Percentiles rank a stretch among this genome's conserved stretches.
phyloP scores from a whole-genome alignment of 2,888 invertebrate species.

The Philonicus albiceps region DNA sequence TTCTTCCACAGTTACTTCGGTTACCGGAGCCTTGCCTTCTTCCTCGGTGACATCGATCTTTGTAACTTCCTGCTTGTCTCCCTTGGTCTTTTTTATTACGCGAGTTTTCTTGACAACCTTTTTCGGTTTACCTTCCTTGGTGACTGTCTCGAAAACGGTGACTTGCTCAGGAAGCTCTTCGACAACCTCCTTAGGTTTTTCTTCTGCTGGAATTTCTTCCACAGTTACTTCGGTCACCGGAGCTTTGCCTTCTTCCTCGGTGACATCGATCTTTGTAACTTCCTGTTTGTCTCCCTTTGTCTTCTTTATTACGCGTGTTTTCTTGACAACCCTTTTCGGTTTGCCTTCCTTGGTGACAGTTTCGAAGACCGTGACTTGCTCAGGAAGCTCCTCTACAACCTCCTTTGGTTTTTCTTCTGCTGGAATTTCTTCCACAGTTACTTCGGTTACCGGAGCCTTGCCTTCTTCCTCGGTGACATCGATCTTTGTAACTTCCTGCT shows the following conservation, averaged over 20 bases:
- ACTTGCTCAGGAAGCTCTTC: slow-evolving; percentile 54
- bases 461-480: slow-evolving; percentile 55
- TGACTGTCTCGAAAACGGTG: slow-evolving; percentile 57
- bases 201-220: slow-evolving; percentile 50
- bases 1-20: no score
- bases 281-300: slow-evolving; percentile 58
- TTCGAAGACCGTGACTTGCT: slow-evolving; percentile 55
- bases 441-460: slow-evolving; percentile 55
- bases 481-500: slow-evolving; percentile 58
- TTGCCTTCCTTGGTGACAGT: slow-evolving; percentile 51
- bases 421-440: slow-evolving; percentile 55
- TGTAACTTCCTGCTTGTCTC: slow-evolving; percentile 56
- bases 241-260: slow-evolving; percentile 58
- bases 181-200: slow-evolving; percentile 52
- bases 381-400: slow-evolving; percentile 51
- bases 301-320: slow-evolving; percentile 57
- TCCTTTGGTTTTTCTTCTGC: slow-evolving; percentile 49
- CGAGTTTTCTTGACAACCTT: slow-evolving; percentile 57
- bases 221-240: slow-evolving; percentile 56
- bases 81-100: slow-evolving; percentile 57
- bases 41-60: slow-evolving; percentile 46
- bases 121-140: slow-evolving; percentile 55
- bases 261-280: slow-evolving; percentile 59
- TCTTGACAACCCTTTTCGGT: slow-evolving; percentile 52
- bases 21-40: no score